Evolutionary conservation across 1,140 invertebrate genomes (phyloP), one percentile per base, ranked within the genome.

Genomic region (Drosophila santomea): DNA sequence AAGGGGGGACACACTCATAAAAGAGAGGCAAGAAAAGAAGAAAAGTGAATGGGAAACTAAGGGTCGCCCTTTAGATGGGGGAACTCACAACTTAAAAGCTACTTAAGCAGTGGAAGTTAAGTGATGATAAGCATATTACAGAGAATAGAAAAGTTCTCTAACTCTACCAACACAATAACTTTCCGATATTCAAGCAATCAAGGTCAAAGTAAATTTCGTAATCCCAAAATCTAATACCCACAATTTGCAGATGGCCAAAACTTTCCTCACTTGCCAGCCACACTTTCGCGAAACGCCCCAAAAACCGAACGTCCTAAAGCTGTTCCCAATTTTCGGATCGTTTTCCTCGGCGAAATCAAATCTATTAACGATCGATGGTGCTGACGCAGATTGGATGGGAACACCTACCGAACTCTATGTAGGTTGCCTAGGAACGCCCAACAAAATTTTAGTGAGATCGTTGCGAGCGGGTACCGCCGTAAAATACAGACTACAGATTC

Each of bases 401-500:
- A 48, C 51, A 55, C 51, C 43, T 28, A 15, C 32, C 61, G 44
- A 41, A 35, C 50, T 61, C 39, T 68, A 75, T 82, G 74, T 78
- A 78, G 82, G 78, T 86, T 86, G 78, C 57, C 45, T 36, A 17
- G 74, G 12, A 64, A 67, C 75, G 64, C 71, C 75, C 57, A 73
- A 58, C 66, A 58, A 35, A 43, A 43, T 38, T 43, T 41, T 44
- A 36, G 41, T 41, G 7, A 45, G 66, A 43, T 60, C 39, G 74
- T 76, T 59, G 58, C 60, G 60, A 52, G 47, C 54, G 47, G 77
- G 54, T 59, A 32, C 55, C 74, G 67, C 67, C 62, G 81, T 82
- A 88, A 86, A 86, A 77, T 82, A 88, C 76, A 86, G 83, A 59
- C 71, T 74, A 48, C 59, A 59, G 75, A 76, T 76, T 79, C 79